phyloP scores from a whole-genome alignment of 2,888 invertebrate species.

The Sarcophaga rosellei region DNA sequence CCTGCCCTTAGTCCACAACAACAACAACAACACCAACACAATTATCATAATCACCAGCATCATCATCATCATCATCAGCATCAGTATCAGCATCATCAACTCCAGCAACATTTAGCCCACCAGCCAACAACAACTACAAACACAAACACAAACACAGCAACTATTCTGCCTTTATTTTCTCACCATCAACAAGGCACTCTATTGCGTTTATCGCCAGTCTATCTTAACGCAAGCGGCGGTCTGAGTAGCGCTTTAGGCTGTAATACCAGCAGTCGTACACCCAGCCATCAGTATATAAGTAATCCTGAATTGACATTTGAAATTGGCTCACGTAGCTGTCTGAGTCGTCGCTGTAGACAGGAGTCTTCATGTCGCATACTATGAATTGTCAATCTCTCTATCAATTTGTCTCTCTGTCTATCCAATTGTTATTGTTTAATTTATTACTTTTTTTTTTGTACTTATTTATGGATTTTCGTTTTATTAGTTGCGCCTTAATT shows the following conservation, averaged over 20 bases:
- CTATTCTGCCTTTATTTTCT: slow-evolving; percentile 63
- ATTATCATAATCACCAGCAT: slow-evolving; percentile 41
- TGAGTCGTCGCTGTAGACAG: slow-evolving; percentile 70
- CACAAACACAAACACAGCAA: slow-evolving; percentile 45
- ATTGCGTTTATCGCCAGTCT: slow-evolving; percentile 69
- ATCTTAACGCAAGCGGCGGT: slow-evolving; percentile 49
- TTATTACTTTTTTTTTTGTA: slow-evolving; percentile 30
- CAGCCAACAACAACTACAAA: slow-evolving; percentile 50
- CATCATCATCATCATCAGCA: slow-evolving; percentile 43
- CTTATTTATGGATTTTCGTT: background rate
- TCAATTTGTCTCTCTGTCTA: background rate
- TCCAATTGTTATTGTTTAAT: slow-evolving; percentile 40
- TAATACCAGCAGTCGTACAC: slow-evolving; percentile 64
- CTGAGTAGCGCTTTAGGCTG: slow-evolving; percentile 38
- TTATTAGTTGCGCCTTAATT: too few species aligned
- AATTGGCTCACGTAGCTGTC: slow-evolving; percentile 70
- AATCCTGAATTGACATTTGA: slow-evolving; percentile 72
- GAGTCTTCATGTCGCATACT: slow-evolving; percentile 69
- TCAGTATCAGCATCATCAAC: slow-evolving; percentile 44
- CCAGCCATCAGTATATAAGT: slow-evolving; percentile 71
- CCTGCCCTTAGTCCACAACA: slow-evolving; percentile 71
- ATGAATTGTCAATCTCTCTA: slow-evolving; percentile 51
- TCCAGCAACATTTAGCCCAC: slow-evolving; percentile 50
- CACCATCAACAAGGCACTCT: slow-evolving; percentile 68
- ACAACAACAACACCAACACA: slow-evolving; percentile 51